Conservation (phyloP, 2,888 invertebrate species). For the Plagiodera versicolora region DNA sequence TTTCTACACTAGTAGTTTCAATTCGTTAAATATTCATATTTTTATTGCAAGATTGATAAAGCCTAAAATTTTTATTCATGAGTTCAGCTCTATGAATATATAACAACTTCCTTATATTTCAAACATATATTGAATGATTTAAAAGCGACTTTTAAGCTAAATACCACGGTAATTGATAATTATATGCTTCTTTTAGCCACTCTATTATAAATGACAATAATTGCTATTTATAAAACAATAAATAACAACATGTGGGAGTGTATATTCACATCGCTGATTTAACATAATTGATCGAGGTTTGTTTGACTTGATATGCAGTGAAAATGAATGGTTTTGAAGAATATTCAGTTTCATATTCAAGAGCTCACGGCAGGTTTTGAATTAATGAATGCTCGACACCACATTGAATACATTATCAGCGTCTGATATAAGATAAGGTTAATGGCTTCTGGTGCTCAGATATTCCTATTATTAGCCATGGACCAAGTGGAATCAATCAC, state of each 20-base stretch:
- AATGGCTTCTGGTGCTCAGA: not conserved
- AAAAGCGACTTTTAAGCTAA: not conserved
- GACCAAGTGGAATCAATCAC: not conserved
- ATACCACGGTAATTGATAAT: not conserved
- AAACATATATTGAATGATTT: too few species aligned
- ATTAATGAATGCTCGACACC: constrained; percentile 17
- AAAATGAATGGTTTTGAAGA: constrained; percentile 14
- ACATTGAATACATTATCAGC: constrained; percentile 18
- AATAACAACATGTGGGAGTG: not conserved
- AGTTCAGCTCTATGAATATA: too few species aligned
- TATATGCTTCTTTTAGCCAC: not conserved
- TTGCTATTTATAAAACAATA: not conserved
- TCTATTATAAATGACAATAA: not conserved
- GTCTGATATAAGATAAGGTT: constrained; percentile 14
- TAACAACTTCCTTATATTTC: too few species aligned
- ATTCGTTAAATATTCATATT: not conserved
- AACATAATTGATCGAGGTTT: not conserved
- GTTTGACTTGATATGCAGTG: constrained; percentile 4
- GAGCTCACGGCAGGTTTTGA: constrained; percentile 16
- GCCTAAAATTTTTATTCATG: too few species aligned
- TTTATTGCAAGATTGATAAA: not conserved
- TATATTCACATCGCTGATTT: not conserved
- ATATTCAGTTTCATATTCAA: constrained; percentile 10
- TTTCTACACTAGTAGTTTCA: not conserved
- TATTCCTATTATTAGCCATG: not conserved